phyloP scores from a whole-genome alignment of 2,797 vertebrate genomes.

The Gallirallus australis region DNA sequence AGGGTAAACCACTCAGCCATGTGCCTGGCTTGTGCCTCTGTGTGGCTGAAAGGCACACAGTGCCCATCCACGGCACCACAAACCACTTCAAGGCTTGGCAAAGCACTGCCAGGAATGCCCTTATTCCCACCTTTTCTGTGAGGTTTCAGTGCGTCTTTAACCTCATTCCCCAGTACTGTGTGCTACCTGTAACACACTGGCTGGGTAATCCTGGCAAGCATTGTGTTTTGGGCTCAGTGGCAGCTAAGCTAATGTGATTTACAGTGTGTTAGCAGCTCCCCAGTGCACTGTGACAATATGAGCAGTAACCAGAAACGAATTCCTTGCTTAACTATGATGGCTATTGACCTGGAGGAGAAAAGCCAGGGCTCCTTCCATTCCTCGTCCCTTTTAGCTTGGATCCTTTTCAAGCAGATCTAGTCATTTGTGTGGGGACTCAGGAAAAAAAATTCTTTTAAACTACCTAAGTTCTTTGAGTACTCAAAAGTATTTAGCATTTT shows the following conservation, averaged over 20 bases:
- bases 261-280: accelerated
- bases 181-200: neutral
- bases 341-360: neutral
- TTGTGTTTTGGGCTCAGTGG: neutral
- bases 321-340: neutral
- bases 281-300: neutral
- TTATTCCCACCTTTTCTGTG: neutral
- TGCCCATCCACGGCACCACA: neutral
- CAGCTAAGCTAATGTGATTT: neutral
- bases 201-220: neutral
- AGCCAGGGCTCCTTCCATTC: neutral
- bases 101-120: neutral
- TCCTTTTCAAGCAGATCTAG: neutral
- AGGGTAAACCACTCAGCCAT: neutral
- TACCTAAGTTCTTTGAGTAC: neutral
- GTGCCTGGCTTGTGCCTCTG: accelerated
- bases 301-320: neutral
- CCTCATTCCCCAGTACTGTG: accelerated
- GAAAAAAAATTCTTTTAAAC: neutral
- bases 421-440: neutral
- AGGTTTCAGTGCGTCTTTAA: neutral
- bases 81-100: neutral
- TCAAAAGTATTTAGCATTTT: neutral
- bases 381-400: neutral
- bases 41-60: neutral